Evolutionary conservation across 1,140 invertebrate genomes (phyloP).

Genomic region (Trichonephila inaurata): DNA sequence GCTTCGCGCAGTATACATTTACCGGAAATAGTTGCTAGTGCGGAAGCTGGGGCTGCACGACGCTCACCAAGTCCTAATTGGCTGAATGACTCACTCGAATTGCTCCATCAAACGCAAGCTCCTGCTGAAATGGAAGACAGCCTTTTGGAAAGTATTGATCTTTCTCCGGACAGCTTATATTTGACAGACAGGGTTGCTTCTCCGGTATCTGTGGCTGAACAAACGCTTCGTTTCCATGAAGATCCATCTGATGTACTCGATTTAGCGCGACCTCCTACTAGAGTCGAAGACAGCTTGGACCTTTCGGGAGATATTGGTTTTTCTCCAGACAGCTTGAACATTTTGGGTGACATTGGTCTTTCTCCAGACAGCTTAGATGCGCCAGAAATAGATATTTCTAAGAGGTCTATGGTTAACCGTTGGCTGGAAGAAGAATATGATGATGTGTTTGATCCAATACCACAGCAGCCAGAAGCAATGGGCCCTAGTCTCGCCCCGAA

Average conservation of each 20-base stretch:
- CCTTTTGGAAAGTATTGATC: not conserved
- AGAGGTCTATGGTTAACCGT: too few relatives aligned
- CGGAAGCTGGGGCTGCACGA: too few relatives aligned
- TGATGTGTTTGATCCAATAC: too few relatives aligned
- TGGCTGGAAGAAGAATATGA: too few relatives aligned
- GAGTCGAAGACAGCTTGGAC: not conserved
- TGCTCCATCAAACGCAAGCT: not conserved
- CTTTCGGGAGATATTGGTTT: not conserved
- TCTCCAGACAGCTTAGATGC: not conserved
- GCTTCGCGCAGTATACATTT: too few relatives aligned
- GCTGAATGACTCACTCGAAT: too few relatives aligned
- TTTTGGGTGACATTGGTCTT: not conserved
- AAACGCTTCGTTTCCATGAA: not conserved
- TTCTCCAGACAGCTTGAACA: not conserved
- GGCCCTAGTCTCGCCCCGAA: too few relatives aligned
- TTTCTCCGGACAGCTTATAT: not conserved
- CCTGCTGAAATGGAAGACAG: not conserved
- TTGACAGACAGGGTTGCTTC: not conserved
- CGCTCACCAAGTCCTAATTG: too few relatives aligned
- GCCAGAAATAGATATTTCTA: not conserved
- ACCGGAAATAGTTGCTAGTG: too few relatives aligned
- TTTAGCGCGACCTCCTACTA: not conserved
- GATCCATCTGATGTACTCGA: not conserved
- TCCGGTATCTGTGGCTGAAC: not conserved
- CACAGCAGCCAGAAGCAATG: too few relatives aligned